Evolutionary conservation across 2,888 invertebrate genomes (phyloP).

Genomic region (Scaptomyza tumidula): DNA sequence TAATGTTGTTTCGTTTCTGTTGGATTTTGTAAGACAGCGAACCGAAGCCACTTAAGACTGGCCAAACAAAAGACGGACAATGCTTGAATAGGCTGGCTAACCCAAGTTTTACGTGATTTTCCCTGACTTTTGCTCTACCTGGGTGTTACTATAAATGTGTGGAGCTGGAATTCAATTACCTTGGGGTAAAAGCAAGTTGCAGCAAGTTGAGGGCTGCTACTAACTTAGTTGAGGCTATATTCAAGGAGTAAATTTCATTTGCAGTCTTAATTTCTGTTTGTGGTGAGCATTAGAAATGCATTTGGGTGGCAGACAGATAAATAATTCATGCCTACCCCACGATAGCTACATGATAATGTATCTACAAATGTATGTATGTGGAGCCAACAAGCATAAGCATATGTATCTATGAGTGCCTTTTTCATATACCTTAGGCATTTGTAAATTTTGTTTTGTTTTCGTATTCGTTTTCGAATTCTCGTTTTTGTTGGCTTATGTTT

Average conservation of each 20-base stretch:
- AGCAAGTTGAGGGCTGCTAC: constrained; percentile 3
- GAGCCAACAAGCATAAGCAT: constrained; percentile 6
- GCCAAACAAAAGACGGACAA: constrained; percentile 17
- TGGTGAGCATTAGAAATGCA: constrained; percentile 67
- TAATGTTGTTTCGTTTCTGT: constrained; percentile 48
- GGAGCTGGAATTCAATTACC: constrained; percentile 31
- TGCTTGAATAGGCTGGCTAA: constrained; percentile 1
- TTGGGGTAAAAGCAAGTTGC: constrained; percentile 14
- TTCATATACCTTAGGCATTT: constrained; percentile 48
- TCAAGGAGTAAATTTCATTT: constrained; percentile 63
- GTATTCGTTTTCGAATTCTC: constrained; percentile 27
- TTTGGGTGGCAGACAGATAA: constrained; percentile 56
- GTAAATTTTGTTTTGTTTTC: constrained; percentile 36
- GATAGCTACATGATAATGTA: constrained; percentile 39
- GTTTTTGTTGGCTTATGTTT: constrained; percentile 10
- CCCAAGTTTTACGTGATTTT: constrained; percentile 18
- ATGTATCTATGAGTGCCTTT: constrained; percentile 24
- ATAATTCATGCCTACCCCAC: constrained; percentile 46
- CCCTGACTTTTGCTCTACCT: constrained; percentile 30
- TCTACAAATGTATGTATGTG: constrained; percentile 25
- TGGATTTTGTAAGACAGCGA: constrained; percentile 15
- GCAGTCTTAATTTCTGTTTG: constrained; percentile 48
- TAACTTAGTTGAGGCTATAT: constrained; percentile 46
- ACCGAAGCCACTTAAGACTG: constrained; percentile 37
- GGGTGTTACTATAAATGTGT: constrained; percentile 5